Base-by-base conservation (phyloP, 1,140 invertebrate species). In the Panagrolaimus sp. region DNA sequence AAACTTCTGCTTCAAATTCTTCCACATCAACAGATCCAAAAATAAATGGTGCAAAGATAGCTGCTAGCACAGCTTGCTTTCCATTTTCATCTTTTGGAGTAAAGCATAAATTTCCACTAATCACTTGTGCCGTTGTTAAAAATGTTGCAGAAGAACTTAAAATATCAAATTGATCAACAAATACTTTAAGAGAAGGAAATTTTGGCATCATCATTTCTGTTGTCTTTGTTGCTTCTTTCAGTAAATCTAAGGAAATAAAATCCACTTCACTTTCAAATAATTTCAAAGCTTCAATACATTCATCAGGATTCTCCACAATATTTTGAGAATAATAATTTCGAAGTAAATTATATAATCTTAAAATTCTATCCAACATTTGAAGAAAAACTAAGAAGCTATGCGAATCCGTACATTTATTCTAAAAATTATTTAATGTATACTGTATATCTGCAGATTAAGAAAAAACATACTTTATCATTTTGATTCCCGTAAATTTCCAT, bases 1-100 rank as follows among this genome's bases (percentile, higher is more conserved):
- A 71, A 43, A 71, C 63, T n/a, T 71, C 52, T 0, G 52, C 45
- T n/a, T 72, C 72, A n/a, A 71, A 32, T 8, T 45, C 45, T 38
- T 38, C 28, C 9, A 71, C 17, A 58, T 68, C 65, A 6, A 45
- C 38, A 24, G 21, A 21, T n/a, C 69, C 69, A 70, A 32, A 44
- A 45, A 71, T 24, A 24, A 71, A 70, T 26, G 47, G 47, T 44
- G 28, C 28, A 70, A 69, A 69, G 5, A 58, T 58, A 0, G 52
- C n/a, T 8, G 28, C 21, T 28, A 58, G 28, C 14, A 17, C 52
- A 21, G 52, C 52, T 21, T 58, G 21, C 14, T 58, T 58, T 21
- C 52, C 52, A 24, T 21, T 26, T 14, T 21, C 52, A 12, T 58
- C 52, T 21, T 58, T 58, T 12, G 52, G 52, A 0, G 12, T 28